These are phyloP conservation scores for Pedionomus torquatus DNA, from an alignment of 2,113 vertebrate species.

Conservation along the genomic window DNA sequence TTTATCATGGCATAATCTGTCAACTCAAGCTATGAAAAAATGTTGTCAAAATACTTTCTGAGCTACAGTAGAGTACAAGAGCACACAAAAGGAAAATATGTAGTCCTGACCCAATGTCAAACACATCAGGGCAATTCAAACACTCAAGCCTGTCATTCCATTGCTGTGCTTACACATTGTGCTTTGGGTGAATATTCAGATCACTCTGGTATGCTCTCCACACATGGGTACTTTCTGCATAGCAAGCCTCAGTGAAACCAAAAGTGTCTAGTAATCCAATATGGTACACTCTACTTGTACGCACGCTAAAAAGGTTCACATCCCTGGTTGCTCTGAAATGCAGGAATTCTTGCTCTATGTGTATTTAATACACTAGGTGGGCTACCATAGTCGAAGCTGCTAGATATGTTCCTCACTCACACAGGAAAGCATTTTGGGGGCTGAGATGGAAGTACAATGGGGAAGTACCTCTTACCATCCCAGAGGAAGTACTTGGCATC, in stretches of 20 bases:
- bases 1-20: neutral
- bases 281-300: neutral
- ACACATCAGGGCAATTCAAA: conserved; percentile 15
- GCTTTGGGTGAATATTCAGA: conserved; percentile 31
- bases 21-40: neutral
- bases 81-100: conserved; percentile 28
- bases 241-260: neutral
- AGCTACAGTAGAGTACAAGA: neutral
- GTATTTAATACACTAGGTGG: neutral
- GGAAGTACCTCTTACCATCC: neutral
- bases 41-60: neutral
- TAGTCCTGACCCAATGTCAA: conserved; percentile 1
- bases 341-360: neutral
- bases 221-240: neutral
- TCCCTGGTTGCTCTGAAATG: neutral
- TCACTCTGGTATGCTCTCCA: conserved; percentile 12
- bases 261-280: neutral
- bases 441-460: neutral
- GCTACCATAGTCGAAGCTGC: neutral
- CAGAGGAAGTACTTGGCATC: neutral
- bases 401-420: neutral
- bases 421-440: neutral
- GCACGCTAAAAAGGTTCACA: neutral
- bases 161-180: neutral
- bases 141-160: conserved; percentile 11